Percentiles rank a stretch among this genome's conserved stretches.
These are phyloP conservation scores for Drosophila aff. DNA, from an alignment of 1,140 invertebrate genomes.

Conservation along the genomic window DNA sequence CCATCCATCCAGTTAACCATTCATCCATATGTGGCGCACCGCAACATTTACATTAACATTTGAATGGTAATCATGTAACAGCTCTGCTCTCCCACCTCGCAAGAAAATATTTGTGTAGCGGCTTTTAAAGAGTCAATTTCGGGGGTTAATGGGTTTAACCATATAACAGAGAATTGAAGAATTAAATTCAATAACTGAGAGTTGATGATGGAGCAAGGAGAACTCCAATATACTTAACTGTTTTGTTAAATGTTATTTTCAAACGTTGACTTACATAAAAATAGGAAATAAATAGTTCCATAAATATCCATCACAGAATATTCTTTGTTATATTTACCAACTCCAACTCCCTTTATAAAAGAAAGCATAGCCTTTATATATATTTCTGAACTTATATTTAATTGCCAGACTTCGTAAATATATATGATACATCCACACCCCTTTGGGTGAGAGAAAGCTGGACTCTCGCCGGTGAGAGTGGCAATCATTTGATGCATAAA, in stretches of 20 bases:
- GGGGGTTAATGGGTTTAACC: background rate
- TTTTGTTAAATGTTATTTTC: background rate
- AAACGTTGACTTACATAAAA: background rate
- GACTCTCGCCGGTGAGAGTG: slow-evolving; percentile 9
- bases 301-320: background rate
- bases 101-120: slow-evolving; percentile 28
- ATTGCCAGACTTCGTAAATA: background rate
- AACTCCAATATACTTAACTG: background rate
- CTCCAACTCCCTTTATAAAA: background rate
- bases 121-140: slow-evolving; percentile 1
- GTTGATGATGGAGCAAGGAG: background rate
- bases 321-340: background rate
- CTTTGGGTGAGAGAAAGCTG: slow-evolving; percentile 24
- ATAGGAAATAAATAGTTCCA: too few species aligned
- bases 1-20: slow-evolving; percentile 38
- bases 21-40: slow-evolving; percentile 48
- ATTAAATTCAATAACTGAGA: background rate
- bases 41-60: slow-evolving; percentile 51
- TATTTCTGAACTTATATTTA: background rate
- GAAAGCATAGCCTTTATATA: background rate
- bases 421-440: background rate
- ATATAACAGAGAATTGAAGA: background rate
- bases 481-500: slow-evolving; percentile 18
- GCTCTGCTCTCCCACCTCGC: slow-evolving; percentile 6
- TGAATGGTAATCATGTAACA: too few species aligned